Evolutionary conservation across 1,140 invertebrate genomes (phyloP).

Genomic region (Samia ricini): DNA sequence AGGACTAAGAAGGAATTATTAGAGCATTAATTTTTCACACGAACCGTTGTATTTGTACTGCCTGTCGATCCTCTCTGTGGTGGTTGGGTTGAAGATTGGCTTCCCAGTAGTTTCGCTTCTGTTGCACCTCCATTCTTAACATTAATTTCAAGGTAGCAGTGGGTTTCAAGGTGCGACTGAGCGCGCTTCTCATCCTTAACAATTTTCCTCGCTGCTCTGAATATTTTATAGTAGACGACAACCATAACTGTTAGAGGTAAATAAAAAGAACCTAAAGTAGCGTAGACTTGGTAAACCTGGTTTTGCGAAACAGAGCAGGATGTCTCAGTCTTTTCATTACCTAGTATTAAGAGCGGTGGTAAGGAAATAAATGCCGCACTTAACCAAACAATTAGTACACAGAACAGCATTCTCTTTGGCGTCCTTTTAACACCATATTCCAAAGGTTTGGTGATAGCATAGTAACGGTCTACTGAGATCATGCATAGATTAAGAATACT

Average conservation of each 20-base stretch:
- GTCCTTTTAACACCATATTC: constrained; percentile 93
- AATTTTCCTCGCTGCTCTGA: constrained; percentile 89
- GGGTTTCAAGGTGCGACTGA: constrained; percentile 88
- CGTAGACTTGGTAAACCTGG: constrained; percentile 93
- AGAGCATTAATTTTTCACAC: constrained; percentile 29
- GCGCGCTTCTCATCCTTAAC: constrained; percentile 91
- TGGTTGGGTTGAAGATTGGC: constrained; percentile 57
- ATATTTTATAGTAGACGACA: constrained; percentile 94
- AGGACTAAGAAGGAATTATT: too few species aligned
- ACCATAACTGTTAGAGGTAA: constrained; percentile 94
- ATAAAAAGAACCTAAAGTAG: constrained; percentile 93
- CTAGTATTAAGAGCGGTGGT: constrained; percentile 91
- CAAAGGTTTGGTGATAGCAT: constrained; percentile 94
- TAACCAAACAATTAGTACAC: constrained; percentile 93
- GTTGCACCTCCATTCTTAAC: constrained; percentile 84
- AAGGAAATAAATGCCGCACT: constrained; percentile 93
- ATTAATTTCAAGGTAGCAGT: constrained; percentile 85
- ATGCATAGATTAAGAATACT: constrained; percentile 95
- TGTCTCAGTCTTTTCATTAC: constrained; percentile 89
- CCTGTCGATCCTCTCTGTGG: constrained; percentile 75
- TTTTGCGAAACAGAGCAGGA: constrained; percentile 91
- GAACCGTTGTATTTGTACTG: constrained; percentile 83
- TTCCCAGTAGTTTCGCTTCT: constrained; percentile 79
- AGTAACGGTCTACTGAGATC: constrained; percentile 93
- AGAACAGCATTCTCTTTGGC: constrained; percentile 89